Evolutionary conservation across 2,888 invertebrate species (phyloP).

Genomic region (Petrolisthes manimaculis): DNA sequence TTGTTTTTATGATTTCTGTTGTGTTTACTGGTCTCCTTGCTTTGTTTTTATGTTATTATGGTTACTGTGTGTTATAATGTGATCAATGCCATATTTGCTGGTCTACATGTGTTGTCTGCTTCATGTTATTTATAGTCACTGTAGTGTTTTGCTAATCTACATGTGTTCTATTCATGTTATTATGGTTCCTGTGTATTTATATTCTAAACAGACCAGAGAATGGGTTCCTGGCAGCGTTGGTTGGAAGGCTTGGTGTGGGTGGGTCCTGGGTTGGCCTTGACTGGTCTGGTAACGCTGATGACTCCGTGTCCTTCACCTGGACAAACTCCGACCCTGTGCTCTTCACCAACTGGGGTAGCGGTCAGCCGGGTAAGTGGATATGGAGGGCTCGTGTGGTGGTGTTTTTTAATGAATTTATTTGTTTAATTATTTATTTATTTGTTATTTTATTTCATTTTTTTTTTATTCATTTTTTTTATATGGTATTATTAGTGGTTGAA

Average conservation of each 20-base stretch:
- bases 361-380: background rate
- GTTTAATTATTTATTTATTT: no score
- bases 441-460: no score
- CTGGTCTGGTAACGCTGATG: background rate
- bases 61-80: no score
- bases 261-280: background rate
- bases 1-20: no score
- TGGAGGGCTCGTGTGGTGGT: background rate
- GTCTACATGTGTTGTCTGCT: no score
- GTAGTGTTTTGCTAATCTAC: background rate
- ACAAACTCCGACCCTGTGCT: background rate
- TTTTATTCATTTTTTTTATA: no score
- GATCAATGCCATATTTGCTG: no score
- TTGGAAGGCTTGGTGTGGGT: background rate
- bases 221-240: background rate
- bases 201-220: background rate
- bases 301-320: slow-evolving; percentile 10
- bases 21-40: no score
- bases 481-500: no score
- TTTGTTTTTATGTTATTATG: no score
- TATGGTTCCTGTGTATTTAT: background rate
- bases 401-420: no score
- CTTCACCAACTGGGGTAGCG: background rate
- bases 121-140: no score
- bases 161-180: background rate